Base-by-base conservation (phyloP, 2,797 vertebrate genomes). In the Potorous gilbertii region DNA sequence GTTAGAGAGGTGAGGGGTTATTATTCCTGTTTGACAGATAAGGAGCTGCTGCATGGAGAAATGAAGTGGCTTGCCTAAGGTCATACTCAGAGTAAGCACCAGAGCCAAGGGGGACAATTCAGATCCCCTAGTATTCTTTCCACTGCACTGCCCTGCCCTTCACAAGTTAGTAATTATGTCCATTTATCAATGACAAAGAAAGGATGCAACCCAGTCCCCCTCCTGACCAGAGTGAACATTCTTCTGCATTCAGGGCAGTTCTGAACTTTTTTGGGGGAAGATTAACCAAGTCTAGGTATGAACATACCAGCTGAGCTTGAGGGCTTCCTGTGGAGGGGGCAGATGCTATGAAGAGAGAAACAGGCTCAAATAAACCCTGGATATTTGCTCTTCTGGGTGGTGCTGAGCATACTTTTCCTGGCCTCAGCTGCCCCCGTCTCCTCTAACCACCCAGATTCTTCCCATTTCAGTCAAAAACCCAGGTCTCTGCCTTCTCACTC, bases 41-140 rank as follows among this genome's bases (percentile, higher is more conserved):
- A 90, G 93, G 92, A 92, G 59, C 31, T 24, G 57, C 89, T 11
- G n/a, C 90, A 66, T 40, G 40, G 81, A 74, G 74, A 90, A 95
- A 93, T 91, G 50, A 92, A 91, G 24, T 0, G 21, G 81, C 1
- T 57, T 52, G 50, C 52, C 2, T n/a, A 55, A 62, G 74, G 74
- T 57, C 40, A 54, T 24, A 50, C 10, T 27, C 40, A 34, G 40
- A 92, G 81, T 27, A 54, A 46, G 27, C 18, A 66, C 12, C 13
- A 94, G 54, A 90, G 74, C 91, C 56, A 94, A 55, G 40, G 74
- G 46, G 46, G 21, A 87, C 40, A 50, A 46, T 87, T 87, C 21
- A 50, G 40, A 87, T 50, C 74, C 40, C 40, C 74, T 87, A 9
- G 3, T 50, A 40, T 50, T 87, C 40, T 87, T 87, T 87, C 74